These are phyloP conservation scores for Formica selysi DNA, from an alignment of 1,140 invertebrate species.

Conservation along the genomic window DNA sequence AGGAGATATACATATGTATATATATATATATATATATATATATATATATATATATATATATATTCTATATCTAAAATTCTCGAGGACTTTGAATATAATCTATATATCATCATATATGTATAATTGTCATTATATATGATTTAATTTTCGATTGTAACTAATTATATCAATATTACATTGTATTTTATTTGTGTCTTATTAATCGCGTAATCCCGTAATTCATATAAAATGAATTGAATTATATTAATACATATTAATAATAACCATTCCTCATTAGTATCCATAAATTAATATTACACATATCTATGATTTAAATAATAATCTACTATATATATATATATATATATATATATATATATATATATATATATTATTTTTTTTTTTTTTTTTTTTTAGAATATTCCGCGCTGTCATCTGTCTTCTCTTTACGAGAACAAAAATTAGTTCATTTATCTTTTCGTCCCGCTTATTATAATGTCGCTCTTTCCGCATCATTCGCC, in stretches of 20 bases:
- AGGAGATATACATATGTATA: background rate
- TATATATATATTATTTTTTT: too few species aligned
- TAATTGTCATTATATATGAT: background rate
- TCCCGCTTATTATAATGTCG: background rate
- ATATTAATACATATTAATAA: slow-evolving; percentile 4
- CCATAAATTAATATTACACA: background rate
- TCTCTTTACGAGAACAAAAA: background rate
- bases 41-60: background rate
- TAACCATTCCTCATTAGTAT: slow-evolving; percentile 20
- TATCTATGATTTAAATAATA: too few species aligned
- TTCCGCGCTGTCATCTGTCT: background rate
- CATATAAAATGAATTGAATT: background rate
- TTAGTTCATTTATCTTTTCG: slow-evolving; percentile 49
- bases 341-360: too few species aligned
- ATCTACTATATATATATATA: too few species aligned
- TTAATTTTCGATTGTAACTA: background rate
- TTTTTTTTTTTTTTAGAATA: too few species aligned
- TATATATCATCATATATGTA: background rate
- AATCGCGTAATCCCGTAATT: background rate
- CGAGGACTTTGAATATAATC: background rate
- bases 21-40: too few species aligned
- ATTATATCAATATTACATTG: background rate
- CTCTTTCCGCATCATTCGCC: background rate
- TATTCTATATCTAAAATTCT: background rate
- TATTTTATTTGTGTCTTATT: background rate